A percentile compares a stretch with the other conserved stretches of the same genome.
Conservation (phyloP, 2,113 vertebrate genomes). For the Gracilinanus agilis region DNA sequence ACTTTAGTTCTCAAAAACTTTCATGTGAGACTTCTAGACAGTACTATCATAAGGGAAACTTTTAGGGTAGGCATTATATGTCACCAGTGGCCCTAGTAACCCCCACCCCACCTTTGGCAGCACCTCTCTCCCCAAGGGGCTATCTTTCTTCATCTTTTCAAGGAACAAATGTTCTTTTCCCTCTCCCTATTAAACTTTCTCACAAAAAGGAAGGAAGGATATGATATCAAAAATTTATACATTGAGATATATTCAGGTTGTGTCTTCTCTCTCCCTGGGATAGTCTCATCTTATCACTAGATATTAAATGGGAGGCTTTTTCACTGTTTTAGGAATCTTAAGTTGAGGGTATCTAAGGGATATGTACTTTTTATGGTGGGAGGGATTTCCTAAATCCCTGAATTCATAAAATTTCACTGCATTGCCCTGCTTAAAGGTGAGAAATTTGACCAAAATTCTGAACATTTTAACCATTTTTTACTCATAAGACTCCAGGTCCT, state of each 20-base stretch:
- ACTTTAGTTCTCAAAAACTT: neutral
- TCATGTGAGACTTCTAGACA: neutral
- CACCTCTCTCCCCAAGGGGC: neutral
- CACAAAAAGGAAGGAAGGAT: too few species aligned
- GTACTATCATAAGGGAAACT: neutral
- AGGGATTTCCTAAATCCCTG: neutral
- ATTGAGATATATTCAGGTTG: neutral
- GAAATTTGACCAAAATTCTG: neutral
- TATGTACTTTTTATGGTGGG: neutral
- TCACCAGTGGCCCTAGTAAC: neutral
- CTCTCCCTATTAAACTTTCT: too few species aligned
- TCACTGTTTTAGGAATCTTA: neutral
- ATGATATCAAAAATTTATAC: neutral
- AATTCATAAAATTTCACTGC: neutral
- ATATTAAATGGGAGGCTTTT: neutral
- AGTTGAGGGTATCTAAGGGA: neutral
- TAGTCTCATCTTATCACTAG: neutral
- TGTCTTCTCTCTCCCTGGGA: neutral
- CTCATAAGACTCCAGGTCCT: neutral
- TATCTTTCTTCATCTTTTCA: neutral
- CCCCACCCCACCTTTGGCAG: too few species aligned
- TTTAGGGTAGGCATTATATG: neutral
- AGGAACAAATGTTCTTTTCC: too few species aligned
- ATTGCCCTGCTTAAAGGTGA: neutral
- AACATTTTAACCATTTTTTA: neutral